A percentile compares a stretch with the other conserved stretches of the same genome.
These are phyloP conservation scores for Anoplophora glabripennis DNA, from an alignment of 1,140 invertebrate genomes.

Conservation along the genomic window DNA sequence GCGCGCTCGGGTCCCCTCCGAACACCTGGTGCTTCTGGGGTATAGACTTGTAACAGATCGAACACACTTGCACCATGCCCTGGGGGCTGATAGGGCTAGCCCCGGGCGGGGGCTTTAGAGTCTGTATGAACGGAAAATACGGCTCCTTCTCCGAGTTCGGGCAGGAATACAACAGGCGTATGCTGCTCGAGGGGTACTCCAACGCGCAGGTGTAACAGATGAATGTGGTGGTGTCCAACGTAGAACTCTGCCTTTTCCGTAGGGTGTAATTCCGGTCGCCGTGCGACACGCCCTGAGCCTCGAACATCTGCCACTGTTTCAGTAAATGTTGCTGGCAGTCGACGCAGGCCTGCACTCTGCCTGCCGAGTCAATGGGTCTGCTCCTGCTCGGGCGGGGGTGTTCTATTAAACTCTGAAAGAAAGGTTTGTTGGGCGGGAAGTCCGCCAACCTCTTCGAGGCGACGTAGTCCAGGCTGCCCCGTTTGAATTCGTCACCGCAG, in stretches of 20 bases:
- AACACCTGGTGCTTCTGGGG: constrained; percentile 70
- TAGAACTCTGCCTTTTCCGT: constrained; percentile 66
- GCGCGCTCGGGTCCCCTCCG: constrained; percentile 47
- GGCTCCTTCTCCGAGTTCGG: constrained; percentile 80
- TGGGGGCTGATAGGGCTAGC: constrained; percentile 80
- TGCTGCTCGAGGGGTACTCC: constrained; percentile 70
- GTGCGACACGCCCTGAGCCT: constrained; percentile 62
- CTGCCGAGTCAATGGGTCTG: constrained; percentile 78
- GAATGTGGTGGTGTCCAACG: constrained; percentile 69
- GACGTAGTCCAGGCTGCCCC: constrained; percentile 69
- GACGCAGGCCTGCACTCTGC: constrained; percentile 73
- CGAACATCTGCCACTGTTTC: constrained; percentile 71
- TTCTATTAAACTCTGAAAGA: constrained; percentile 80
- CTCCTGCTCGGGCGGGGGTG: constrained; percentile 79
- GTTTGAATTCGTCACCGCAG: constrained; percentile 81
- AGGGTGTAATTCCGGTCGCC: constrained; percentile 75
- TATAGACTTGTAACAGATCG: constrained; percentile 78
- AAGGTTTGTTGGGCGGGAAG: constrained; percentile 57
- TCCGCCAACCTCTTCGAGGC: constrained; percentile 58
- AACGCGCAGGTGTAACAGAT: constrained; percentile 86
- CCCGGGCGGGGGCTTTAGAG: constrained; percentile 72
- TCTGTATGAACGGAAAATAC: constrained; percentile 83
- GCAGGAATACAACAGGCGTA: constrained; percentile 79
- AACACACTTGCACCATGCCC: constrained; percentile 82
- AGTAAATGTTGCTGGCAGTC: constrained; percentile 78